Evolutionary conservation across 2,888 invertebrate genomes (phyloP).

Genomic region (Liodrosophila aerea): DNA sequence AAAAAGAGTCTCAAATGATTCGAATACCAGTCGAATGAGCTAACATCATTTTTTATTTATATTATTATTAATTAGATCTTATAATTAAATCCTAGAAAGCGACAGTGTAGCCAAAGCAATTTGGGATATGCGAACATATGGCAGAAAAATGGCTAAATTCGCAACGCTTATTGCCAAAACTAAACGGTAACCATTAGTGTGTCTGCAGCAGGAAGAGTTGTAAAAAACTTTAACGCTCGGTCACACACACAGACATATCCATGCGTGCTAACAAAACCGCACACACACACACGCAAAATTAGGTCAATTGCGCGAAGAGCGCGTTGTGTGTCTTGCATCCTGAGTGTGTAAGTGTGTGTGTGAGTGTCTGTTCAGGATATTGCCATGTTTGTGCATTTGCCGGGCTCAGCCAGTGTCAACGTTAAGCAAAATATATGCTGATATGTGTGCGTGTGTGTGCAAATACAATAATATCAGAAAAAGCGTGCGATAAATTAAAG

Average conservation of each 20-base stretch:
- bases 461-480: constrained; percentile 26
- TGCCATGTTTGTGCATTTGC: constrained; percentile 30
- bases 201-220: constrained; percentile 20
- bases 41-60: too few relatives aligned
- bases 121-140: too few relatives aligned
- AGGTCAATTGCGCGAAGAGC: constrained; percentile 58
- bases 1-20: too few relatives aligned
- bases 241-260: constrained; percentile 1
- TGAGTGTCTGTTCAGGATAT: constrained; percentile 29
- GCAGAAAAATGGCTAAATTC: too few relatives aligned
- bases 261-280: background rate
- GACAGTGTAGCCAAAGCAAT: too few relatives aligned
- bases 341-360: constrained; percentile 22
- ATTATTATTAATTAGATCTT: too few relatives aligned
- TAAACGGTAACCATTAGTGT: constrained; percentile 54
- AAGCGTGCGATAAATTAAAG: constrained; percentile 50
- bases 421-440: constrained; percentile 26
- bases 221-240: constrained; percentile 18
- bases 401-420: constrained; percentile 16
- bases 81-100: too few relatives aligned
- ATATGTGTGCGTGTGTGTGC: constrained; percentile 3
- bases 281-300: constrained; percentile 36
- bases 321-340: constrained; percentile 44
- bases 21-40: too few relatives aligned
- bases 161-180: constrained; percentile 9